Base-by-base conservation (phyloP, 1,140 invertebrate genomes). In the Andricus grossulariae region DNA sequence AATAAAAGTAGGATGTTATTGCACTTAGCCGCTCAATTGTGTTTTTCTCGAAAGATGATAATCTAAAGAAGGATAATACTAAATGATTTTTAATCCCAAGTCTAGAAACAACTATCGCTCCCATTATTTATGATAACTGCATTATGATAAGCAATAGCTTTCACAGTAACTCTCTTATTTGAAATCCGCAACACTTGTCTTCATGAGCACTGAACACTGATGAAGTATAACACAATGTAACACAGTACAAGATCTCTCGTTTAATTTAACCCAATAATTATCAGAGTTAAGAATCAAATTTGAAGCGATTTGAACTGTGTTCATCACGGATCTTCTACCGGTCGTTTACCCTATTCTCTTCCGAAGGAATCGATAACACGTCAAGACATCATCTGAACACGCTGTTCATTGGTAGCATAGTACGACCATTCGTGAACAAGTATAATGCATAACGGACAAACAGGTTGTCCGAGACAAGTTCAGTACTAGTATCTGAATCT, bases 401-500 rank as follows among this genome's bases (percentile, higher is more conserved):
- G 32, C 60, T 66, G 60, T 39, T 66, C 60, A 66, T 66, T 66
- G 60, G 60, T 66, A 66, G 60, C 60, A 32, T 66, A 66, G 60
- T 21, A 66, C 60, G 60, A 66, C 60, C 60, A 66, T 66, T 66
- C 60, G 60, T 66, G 60, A 66, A 66, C 60, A 66, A 66, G 60
- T 39, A 66, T 66, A 39, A 66, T 66, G 60, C 60, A 66, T 66
- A 66, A 66, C 60, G 60, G 60, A 66, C 60, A 66, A 66, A 66
- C 60, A 66, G 60, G 60, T 66, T 66, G 60, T 66, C 60, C 60
- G 39, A 66, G 60, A 66, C 60, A 66, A 66, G 60, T 66, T 66
- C 60, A 66, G 60, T 32, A 66, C 32, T 15, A 66, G 60, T 66
- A 66, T 66, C 60, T 66, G 60, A 66, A 66, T 66, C 60, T 66